phyloP scores from a whole-genome alignment of 2,888 invertebrate genomes.

The Stenoptilia bipunctidactyla region DNA sequence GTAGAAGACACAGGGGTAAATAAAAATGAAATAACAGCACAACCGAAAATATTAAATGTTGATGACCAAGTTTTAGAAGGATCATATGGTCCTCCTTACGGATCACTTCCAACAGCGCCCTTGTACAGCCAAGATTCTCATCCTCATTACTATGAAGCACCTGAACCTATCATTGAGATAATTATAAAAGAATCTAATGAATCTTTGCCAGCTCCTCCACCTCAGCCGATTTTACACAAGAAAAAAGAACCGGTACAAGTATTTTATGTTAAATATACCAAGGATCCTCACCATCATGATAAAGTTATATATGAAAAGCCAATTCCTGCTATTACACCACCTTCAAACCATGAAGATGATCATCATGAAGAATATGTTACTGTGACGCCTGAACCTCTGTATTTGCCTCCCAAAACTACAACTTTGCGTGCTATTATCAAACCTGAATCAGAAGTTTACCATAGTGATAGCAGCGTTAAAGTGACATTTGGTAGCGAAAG shows the following conservation, averaged over 20 bases:
- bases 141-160: constrained; percentile 74
- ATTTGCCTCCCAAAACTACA: constrained; percentile 76
- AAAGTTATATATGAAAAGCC: constrained; percentile 85
- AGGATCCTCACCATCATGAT: constrained; percentile 80
- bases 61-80: constrained; percentile 53
- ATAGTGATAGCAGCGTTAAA: constrained; percentile 84
- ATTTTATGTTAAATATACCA: constrained; percentile 91
- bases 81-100: constrained; percentile 59
- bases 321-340: constrained; percentile 81
- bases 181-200: constrained; percentile 93
- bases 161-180: constrained; percentile 92
- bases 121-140: constrained; percentile 57
- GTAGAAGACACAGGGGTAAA: constrained; percentile 50
- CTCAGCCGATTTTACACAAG: constrained; percentile 59
- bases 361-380: constrained; percentile 70
- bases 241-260: constrained; percentile 90
- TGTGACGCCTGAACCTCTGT: constrained; percentile 62
- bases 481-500: constrained; percentile 84
- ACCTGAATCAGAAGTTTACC: constrained; percentile 87
- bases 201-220: constrained; percentile 76
- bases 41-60: constrained; percentile 55
- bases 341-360: constrained; percentile 75
- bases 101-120: constrained; percentile 53
- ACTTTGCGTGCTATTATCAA: constrained; percentile 87
- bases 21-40: constrained; percentile 59